phyloP scores from a whole-genome alignment of 92 coral and sea anemone species.

The Metridium senile region DNA sequence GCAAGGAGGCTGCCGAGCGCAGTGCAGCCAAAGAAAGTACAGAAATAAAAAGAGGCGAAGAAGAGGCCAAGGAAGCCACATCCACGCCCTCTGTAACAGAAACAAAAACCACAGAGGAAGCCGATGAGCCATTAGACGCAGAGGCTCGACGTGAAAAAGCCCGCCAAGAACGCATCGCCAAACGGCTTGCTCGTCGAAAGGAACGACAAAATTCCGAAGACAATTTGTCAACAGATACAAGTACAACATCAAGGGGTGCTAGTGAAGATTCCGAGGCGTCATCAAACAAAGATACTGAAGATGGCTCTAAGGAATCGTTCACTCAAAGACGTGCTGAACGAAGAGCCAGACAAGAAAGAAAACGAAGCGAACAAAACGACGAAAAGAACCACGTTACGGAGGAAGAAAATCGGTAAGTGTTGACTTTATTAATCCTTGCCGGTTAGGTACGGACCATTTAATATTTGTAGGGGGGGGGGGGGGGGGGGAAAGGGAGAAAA shows the following conservation, averaged over 20 bases:
- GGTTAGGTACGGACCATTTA: too few relatives aligned
- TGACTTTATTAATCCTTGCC: too few relatives aligned
- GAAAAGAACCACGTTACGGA: slow-evolving; percentile 20
- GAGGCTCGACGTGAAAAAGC: slow-evolving; percentile 43
- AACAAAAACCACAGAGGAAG: slow-evolving; percentile 19
- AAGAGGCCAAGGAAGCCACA: slow-evolving; percentile 10
- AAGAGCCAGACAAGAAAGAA: slow-evolving; percentile 51
- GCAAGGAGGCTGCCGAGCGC: slow-evolving; percentile 28
- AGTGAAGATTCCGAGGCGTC: slow-evolving; percentile 39
- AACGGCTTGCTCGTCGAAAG: slow-evolving; percentile 33
- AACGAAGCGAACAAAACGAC: slow-evolving; percentile 35
- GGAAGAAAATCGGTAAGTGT: slow-evolving; percentile 44
- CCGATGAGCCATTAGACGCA: slow-evolving; percentile 28
- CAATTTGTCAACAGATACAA: background rate
- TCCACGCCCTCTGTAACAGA: background rate
- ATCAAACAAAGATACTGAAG: slow-evolving; percentile 45
- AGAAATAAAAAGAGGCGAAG: slow-evolving; percentile 26
- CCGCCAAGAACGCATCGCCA: slow-evolving; percentile 30
- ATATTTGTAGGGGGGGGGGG: too few relatives aligned
- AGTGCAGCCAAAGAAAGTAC: slow-evolving; percentile 33
- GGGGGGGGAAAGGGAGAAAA: too few relatives aligned
- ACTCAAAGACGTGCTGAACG: slow-evolving; percentile 79
- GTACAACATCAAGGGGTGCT: slow-evolving; percentile 13
- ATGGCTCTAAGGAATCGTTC: slow-evolving; percentile 27
- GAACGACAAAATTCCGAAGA: slow-evolving; percentile 33